Conservation (phyloP, 92 coral and sea anemone genomes). For the Phenganax subtilis region DNA sequence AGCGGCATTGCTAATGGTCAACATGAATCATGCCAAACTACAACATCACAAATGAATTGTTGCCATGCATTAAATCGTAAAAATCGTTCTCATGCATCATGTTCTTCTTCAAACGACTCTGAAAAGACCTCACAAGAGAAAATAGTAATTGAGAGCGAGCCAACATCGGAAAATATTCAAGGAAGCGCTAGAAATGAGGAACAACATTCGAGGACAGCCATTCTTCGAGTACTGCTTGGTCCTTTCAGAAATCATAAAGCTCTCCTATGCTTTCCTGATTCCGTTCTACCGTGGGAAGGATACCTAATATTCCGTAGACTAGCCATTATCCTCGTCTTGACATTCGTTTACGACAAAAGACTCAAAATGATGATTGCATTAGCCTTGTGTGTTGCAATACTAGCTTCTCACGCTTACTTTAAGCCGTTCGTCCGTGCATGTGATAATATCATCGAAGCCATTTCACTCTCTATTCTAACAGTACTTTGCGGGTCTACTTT, state of each 20-base stretch:
- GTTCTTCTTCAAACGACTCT: no score
- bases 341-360: constrained; percentile 15
- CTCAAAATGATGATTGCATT: constrained; percentile 17
- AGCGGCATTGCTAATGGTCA: no score
- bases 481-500: constrained; percentile 23
- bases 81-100: no score
- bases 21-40: no score
- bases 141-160: neutral
- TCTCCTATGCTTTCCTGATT: constrained; percentile 25
- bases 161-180: neutral
- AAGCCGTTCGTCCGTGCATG: neutral
- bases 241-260: constrained; percentile 24
- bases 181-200: neutral
- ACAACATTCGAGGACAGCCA: neutral
- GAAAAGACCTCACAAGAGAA: no score
- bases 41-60: no score
- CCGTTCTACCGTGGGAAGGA: constrained; percentile 30
- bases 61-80: no score
- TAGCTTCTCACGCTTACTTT: constrained; percentile 18
- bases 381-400: constrained; percentile 21
- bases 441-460: constrained; percentile 12
- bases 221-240: constrained; percentile 30
- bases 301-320: constrained; percentile 19
- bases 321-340: neutral
- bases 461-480: constrained; percentile 8